Evolutionary conservation across 2,888 invertebrate species (phyloP).

Genomic region (Argyra leucocephala): DNA sequence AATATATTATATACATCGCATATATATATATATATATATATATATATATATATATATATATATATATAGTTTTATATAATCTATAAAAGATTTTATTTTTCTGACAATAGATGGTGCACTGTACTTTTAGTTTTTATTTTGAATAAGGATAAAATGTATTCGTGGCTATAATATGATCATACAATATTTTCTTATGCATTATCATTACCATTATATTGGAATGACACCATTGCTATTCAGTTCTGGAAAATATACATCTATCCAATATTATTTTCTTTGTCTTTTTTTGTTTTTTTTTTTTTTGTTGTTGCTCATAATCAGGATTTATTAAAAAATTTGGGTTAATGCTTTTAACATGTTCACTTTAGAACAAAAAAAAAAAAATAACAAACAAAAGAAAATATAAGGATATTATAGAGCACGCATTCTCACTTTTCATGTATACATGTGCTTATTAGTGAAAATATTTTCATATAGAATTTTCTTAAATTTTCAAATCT

Average conservation of each 20-base stretch:
- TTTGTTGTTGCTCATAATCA: background rate
- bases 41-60: too few relatives aligned
- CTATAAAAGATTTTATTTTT: too few relatives aligned
- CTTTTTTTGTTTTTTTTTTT: background rate
- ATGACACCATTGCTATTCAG: background rate
- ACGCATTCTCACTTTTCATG: too few relatives aligned
- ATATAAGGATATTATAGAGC: background rate
- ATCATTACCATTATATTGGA: background rate
- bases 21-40: too few relatives aligned
- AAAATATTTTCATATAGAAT: too few relatives aligned
- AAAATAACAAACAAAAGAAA: background rate
- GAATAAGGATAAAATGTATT: too few relatives aligned
- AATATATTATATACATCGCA: too few relatives aligned
- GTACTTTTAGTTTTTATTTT: too few relatives aligned
- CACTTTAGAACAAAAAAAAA: background rate
- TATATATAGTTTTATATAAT: too few relatives aligned
- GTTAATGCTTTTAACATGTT: conserved; percentile 1
- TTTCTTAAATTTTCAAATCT: too few relatives aligned
- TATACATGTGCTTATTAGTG: too few relatives aligned
- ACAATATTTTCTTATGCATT: background rate
- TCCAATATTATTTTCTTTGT: background rate
- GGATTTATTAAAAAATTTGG: background rate
- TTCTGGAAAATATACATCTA: background rate
- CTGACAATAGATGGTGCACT: too few relatives aligned
- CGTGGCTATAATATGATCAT: background rate